These are phyloP conservation scores for Syngnathus typhle DNA, from an alignment of 2,113 vertebrate genomes.

Conservation along the genomic window DNA sequence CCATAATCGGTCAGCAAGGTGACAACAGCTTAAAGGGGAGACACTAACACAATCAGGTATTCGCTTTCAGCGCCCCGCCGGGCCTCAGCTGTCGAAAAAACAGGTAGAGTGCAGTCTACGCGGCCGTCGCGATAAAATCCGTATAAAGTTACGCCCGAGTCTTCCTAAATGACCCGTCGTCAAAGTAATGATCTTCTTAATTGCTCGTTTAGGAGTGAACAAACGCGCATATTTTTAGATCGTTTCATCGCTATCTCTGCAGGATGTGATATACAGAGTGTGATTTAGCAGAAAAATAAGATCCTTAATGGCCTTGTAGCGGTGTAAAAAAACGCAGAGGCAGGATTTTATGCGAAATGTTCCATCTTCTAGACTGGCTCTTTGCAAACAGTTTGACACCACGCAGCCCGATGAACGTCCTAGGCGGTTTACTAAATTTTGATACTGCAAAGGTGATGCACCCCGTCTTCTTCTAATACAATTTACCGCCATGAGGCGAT, in stretches of 20 bases:
- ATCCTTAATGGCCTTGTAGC: conserved; percentile 43
- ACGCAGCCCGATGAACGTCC: background rate
- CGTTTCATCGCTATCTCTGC: conserved; percentile 17
- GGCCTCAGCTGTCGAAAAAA: conserved; percentile 55
- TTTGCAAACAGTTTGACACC: background rate
- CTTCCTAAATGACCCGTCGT: conserved; percentile 57
- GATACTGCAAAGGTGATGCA: background rate
- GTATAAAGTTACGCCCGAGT: conserved; percentile 53
- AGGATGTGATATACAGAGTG: conserved; percentile 4
- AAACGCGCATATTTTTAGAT: conserved; percentile 21
- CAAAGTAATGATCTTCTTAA: conserved; percentile 27
- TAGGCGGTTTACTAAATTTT: no score
- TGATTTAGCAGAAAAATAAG: conserved; percentile 43
- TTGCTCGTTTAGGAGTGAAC: conserved; percentile 6
- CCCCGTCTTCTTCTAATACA: no score
- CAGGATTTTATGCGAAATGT: background rate
- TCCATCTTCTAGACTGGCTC: background rate
- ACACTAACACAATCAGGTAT: conserved; percentile 72
- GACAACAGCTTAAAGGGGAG: conserved; percentile 75
- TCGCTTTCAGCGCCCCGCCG: conserved; percentile 66
- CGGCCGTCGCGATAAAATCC: conserved; percentile 48
- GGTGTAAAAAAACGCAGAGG: conserved; percentile 16
- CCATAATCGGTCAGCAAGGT: conserved; percentile 76
- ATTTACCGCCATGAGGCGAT: no score
- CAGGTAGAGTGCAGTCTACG: conserved; percentile 62